These are phyloP conservation scores for Candoia aspera DNA, from an alignment of 2,113 vertebrate species.

Conservation along the genomic window DNA sequence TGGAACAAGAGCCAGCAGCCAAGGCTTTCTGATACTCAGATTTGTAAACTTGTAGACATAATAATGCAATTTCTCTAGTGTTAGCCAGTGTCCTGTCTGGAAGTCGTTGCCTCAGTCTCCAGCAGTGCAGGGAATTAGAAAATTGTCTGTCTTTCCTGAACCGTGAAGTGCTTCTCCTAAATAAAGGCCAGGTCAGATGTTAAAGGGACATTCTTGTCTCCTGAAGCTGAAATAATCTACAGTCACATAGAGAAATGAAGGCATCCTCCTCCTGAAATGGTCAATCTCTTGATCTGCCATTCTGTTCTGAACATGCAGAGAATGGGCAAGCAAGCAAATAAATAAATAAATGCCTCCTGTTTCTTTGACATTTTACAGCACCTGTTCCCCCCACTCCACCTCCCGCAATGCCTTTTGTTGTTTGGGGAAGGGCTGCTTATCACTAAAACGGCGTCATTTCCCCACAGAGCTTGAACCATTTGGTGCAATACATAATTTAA, in stretches of 20 bases:
- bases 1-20: slow-evolving; percentile 64
- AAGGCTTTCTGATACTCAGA: slow-evolving; percentile 75
- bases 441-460: not conserved
- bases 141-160: slow-evolving; percentile 77
- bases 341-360: slow-evolving; percentile 5
- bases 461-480: not conserved
- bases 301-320: slow-evolving; percentile 35
- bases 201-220: slow-evolving; percentile 76
- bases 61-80: slow-evolving; percentile 75
- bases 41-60: slow-evolving; percentile 77
- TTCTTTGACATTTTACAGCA: slow-evolving; percentile 25
- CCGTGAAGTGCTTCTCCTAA: slow-evolving; percentile 76
- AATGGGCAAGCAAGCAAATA: slow-evolving; percentile 22
- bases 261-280: slow-evolving; percentile 69
- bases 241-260: slow-evolving; percentile 69
- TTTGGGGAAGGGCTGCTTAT: slow-evolving; percentile 15
- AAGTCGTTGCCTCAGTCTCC: slow-evolving; percentile 73
- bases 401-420: slow-evolving; percentile 3
- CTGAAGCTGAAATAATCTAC: slow-evolving; percentile 76
- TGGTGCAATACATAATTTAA: not conserved
- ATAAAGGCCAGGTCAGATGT: slow-evolving; percentile 78
- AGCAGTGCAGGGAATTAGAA: slow-evolving; percentile 75
- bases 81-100: slow-evolving; percentile 77
- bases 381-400: not conserved
- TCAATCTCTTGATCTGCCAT: slow-evolving; percentile 69